A percentile compares a stretch with the other conserved stretches of the same genome.
phyloP scores from a whole-genome alignment of 2,888 invertebrate species.

The Eretmocerus hayati region DNA sequence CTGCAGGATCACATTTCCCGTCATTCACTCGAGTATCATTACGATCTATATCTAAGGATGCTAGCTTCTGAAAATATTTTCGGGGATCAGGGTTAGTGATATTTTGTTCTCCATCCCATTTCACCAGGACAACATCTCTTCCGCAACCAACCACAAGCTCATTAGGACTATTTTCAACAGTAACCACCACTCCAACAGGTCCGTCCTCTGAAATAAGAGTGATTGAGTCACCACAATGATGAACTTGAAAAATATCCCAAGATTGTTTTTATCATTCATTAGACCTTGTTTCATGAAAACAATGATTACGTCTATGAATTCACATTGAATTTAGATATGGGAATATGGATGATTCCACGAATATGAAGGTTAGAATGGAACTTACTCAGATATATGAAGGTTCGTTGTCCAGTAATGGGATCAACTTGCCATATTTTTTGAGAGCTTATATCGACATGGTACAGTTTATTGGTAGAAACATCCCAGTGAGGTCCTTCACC shows the following conservation, averaged over 20 bases:
- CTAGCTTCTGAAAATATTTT: conserved; percentile 35
- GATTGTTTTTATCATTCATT: no score
- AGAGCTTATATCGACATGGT: neutral
- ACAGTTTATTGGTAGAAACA: neutral
- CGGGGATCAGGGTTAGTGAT: conserved; percentile 23
- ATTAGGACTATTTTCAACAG: conserved; percentile 40
- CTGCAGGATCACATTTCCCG: conserved; percentile 61
- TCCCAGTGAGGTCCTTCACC: conserved; percentile 1
- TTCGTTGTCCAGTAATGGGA: neutral
- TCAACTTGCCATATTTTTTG: neutral
- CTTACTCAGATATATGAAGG: neutral
- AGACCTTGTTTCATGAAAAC: no score
- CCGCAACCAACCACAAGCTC: conserved; percentile 45
- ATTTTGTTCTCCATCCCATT: conserved; percentile 47
- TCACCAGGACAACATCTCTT: conserved; percentile 45
- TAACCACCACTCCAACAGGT: conserved; percentile 48
- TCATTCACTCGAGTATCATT: conserved; percentile 57
- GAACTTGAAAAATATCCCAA: no score
- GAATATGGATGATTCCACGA: no score
- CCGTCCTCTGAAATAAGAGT: conserved; percentile 46
- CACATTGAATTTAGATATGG: no score
- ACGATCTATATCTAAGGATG: conserved; percentile 46
- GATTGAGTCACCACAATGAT: neutral
- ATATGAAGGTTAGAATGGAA: no score
- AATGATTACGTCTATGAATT: no score